Conservation (phyloP, 2,113 vertebrate genomes). For the Sinocyclocheilus anshuiensis region DNA sequence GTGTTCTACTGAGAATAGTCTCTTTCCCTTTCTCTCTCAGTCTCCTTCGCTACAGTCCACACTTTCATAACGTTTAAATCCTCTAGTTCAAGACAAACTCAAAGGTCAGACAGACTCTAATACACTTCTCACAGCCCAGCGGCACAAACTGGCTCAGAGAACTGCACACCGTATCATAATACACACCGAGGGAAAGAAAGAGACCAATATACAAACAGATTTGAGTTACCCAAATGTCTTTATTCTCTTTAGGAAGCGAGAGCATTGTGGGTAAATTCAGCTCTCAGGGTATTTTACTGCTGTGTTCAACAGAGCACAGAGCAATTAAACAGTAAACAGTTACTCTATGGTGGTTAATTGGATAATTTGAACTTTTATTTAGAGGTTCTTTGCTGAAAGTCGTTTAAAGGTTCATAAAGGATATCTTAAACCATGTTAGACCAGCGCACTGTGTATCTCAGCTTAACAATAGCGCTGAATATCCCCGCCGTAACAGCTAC, state of each 20-base stretch:
- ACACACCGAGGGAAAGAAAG: background rate
- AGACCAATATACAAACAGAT: constrained; percentile 4
- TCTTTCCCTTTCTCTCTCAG: background rate
- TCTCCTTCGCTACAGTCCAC: background rate
- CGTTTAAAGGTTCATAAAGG: constrained; percentile 21
- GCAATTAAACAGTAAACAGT: constrained; percentile 23
- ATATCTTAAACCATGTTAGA: background rate
- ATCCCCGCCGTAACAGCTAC: background rate
- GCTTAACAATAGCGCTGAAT: background rate
- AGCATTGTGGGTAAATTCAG: constrained; percentile 7
- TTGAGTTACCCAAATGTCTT: background rate
- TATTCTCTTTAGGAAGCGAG: background rate
- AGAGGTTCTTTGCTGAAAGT: background rate
- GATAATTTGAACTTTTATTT: constrained; percentile 4
- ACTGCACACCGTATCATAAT: background rate
- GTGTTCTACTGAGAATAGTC: background rate
- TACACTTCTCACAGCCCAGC: constrained; percentile 28
- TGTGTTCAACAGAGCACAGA: constrained; percentile 9
- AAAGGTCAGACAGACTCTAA: constrained; percentile 43
- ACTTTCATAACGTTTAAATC: constrained; percentile 33
- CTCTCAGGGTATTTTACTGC: constrained; percentile 14
- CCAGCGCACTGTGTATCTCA: background rate
- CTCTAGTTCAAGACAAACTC: constrained; percentile 31
- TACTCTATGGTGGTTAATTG: background rate
- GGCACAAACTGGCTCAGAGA: constrained; percentile 5